Conservation (phyloP, 2,888 invertebrate species). For the Aspidiotus destructor region DNA sequence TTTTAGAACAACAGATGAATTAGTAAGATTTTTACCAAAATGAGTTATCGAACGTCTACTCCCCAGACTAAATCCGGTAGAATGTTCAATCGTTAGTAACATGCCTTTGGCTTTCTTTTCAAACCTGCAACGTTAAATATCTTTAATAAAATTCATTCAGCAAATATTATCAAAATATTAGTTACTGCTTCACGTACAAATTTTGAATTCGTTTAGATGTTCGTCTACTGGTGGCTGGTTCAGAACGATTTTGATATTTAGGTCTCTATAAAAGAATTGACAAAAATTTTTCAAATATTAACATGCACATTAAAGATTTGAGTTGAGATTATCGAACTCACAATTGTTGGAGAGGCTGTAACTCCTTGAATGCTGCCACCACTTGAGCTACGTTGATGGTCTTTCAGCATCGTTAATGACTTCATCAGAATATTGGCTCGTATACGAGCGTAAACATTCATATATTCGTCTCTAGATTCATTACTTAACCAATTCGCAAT, state of each 20-base stretch:
- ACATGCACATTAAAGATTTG: conserved; percentile 5
- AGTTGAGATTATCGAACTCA: conserved; percentile 31
- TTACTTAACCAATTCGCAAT: conserved; percentile 80
- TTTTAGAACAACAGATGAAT: background rate
- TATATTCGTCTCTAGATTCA: conserved; percentile 61
- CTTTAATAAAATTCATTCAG: too few relatives aligned
- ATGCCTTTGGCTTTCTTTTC: conserved; percentile 73
- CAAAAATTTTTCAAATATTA: background rate
- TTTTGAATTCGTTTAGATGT: conserved; percentile 72
- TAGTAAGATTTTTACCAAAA: conserved; percentile 40
- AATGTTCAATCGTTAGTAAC: conserved; percentile 71
- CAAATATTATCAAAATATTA: conserved; percentile 12
- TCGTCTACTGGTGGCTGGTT: conserved; percentile 58
- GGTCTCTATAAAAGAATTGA: conserved; percentile 48
- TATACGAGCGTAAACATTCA: conserved; percentile 63
- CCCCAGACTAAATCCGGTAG: conserved; percentile 69
- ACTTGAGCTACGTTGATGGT: conserved; percentile 68
- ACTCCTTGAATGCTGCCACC: conserved; percentile 38
- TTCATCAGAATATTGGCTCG: conserved; percentile 65
- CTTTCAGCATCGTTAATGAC: conserved; percentile 65
- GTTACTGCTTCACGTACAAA: conserved; percentile 49
- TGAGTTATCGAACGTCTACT: conserved; percentile 43
- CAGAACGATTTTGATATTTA: conserved; percentile 61
- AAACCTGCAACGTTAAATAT: conserved; percentile 45
- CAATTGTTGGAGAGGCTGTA: conserved; percentile 38